phyloP scores from a whole-genome alignment of 2,113 vertebrate genomes.

The Acrocephalus arundinaceus region DNA sequence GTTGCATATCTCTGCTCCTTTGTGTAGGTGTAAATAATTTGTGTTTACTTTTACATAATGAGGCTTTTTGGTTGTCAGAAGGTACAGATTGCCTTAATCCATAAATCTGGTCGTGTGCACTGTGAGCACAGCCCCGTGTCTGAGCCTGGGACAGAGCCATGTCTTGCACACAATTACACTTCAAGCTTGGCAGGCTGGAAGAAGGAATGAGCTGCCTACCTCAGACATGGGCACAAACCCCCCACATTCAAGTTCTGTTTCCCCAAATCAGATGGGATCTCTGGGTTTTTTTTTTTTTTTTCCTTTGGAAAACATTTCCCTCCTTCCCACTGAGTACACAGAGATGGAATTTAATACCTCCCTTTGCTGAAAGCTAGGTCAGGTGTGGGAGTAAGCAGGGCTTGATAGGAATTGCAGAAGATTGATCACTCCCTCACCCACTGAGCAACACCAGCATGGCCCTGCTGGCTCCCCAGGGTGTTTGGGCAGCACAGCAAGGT shows the following conservation, averaged over 20 bases:
- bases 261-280: neutral
- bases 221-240: neutral
- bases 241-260: accelerated
- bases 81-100: neutral
- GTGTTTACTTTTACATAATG: neutral
- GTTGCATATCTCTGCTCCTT: neutral
- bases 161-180: neutral
- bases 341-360: neutral
- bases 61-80: neutral
- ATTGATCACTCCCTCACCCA: neutral
- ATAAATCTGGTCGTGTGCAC: neutral
- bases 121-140: neutral
- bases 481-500: neutral
- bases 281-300: neutral
- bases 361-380: neutral
- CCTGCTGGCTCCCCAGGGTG: neutral
- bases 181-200: neutral
- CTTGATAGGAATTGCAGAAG: neutral
- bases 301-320: neutral
- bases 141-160: neutral
- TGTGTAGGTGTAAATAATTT: neutral
- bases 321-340: neutral
- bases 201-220: neutral
- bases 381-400: neutral
- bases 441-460: accelerated